Percentiles rank a stretch among this genome's conserved stretches.
These are phyloP conservation scores for Penaeus monodon DNA, from an alignment of 2,888 invertebrate genomes.

Conservation along the genomic window DNA sequence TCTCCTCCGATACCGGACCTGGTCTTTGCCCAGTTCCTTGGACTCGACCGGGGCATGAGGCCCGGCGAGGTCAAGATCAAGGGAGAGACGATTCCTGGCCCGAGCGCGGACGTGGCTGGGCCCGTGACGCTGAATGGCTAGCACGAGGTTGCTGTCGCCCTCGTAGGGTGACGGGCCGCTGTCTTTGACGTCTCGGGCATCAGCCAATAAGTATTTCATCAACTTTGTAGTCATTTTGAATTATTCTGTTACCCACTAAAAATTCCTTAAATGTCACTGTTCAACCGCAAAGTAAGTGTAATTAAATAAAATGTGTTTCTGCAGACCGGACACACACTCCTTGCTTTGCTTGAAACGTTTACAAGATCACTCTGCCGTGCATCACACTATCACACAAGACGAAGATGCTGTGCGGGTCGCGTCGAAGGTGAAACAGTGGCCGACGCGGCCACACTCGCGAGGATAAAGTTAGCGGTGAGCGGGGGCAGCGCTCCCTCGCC, in stretches of 20 bases:
- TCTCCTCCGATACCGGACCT: not conserved
- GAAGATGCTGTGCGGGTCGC: constrained; percentile 3
- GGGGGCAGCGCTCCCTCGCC: constrained; percentile 13
- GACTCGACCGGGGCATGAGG: constrained; percentile 6
- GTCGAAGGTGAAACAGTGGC: constrained; percentile 2
- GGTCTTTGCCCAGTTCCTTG: not conserved
- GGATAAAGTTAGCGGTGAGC: constrained; percentile 10
- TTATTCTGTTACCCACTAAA: too few relatives aligned
- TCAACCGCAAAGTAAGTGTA: too few relatives aligned
- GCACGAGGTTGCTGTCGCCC: constrained; percentile 48
- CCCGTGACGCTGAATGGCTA: constrained; percentile 56
- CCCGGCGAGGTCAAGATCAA: constrained; percentile 35
- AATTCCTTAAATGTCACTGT: too few relatives aligned
- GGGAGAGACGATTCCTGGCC: constrained; percentile 49
- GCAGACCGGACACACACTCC: too few relatives aligned
- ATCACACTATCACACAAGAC: too few relatives aligned
- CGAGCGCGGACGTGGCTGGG: constrained; percentile 51
- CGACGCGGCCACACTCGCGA: not conserved
- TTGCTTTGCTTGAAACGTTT: too few relatives aligned
- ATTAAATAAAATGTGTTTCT: too few relatives aligned
- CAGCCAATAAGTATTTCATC: constrained; percentile 58
- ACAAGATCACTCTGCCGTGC: too few relatives aligned
- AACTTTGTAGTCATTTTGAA: constrained; percentile 54
- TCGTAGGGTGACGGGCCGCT: constrained; percentile 61
- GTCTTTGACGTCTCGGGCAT: constrained; percentile 54